A percentile compares a stretch with the other conserved stretches of the same genome.
phyloP scores from a whole-genome alignment of 1,140 invertebrate genomes.

The Scaptomyza graminum region DNA sequence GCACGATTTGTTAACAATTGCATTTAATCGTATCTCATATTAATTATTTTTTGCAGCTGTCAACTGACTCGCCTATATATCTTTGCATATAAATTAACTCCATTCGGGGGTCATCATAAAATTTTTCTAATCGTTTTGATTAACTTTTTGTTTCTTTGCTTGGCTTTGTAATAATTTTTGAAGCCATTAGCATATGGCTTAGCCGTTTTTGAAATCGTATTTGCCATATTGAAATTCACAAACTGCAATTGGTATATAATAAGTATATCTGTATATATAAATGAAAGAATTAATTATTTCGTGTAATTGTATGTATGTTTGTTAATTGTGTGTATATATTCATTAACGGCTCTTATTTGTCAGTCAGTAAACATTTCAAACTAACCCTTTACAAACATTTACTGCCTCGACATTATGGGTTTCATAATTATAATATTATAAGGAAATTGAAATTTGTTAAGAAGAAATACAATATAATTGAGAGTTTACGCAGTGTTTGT shows the following conservation, averaged over 20 bases:
- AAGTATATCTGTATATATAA: conserved; percentile 40
- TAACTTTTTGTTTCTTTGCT: conserved; percentile 61
- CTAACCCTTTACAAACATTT: conserved; percentile 34
- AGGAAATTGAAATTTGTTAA: conserved; percentile 19
- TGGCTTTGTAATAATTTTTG: conserved; percentile 54
- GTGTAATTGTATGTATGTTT: conserved; percentile 48
- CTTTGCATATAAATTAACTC: conserved; percentile 24
- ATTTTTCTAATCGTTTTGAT: conserved; percentile 71
- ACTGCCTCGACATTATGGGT: not conserved
- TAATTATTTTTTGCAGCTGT: conserved; percentile 9
- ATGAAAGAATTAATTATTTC: conserved; percentile 21
- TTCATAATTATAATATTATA: conserved; percentile 10
- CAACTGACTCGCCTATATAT: conserved; percentile 16
- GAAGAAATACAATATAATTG: conserved; percentile 19
- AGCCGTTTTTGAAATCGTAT: conserved; percentile 33
- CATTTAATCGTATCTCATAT: conserved; percentile 25
- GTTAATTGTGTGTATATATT: conserved; percentile 34
- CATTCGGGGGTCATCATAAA: conserved; percentile 31
- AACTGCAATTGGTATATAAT: conserved; percentile 66
- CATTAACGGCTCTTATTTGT: conserved; percentile 2
- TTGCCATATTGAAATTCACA: conserved; percentile 70
- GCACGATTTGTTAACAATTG: conserved; percentile 59
- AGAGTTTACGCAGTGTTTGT: conserved; percentile 12
- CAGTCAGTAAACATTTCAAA: conserved; percentile 16
- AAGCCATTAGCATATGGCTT: conserved; percentile 43